phyloP scores from a whole-genome alignment of 1,140 invertebrate species.

The Temnothorax curvispinosus region DNA sequence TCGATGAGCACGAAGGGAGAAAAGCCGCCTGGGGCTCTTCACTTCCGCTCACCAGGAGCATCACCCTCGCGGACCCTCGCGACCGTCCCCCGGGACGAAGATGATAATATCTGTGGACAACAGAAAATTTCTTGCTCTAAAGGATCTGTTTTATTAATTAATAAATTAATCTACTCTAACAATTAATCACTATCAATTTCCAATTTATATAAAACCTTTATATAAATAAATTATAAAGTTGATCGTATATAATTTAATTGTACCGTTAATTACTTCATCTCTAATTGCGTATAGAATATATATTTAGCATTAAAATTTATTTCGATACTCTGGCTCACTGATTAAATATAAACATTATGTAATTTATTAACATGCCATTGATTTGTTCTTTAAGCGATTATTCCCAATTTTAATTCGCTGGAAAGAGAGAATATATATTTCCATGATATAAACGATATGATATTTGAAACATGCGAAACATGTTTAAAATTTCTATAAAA shows the following conservation, averaged over 20 bases:
- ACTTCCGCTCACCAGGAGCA: constrained; percentile 62
- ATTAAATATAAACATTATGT: background rate
- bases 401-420: background rate
- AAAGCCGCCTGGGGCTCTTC: constrained; percentile 62
- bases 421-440: background rate
- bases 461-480: background rate
- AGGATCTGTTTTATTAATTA: background rate
- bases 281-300: background rate
- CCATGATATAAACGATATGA: background rate
- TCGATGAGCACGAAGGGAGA: constrained; percentile 22
- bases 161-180: background rate
- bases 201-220: background rate
- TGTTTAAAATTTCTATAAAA: background rate
- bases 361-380: background rate
- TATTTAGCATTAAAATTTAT: background rate
- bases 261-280: background rate
- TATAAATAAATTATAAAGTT: background rate
- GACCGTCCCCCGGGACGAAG: constrained; percentile 10
- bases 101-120: background rate
- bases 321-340: background rate
- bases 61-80: constrained; percentile 52
- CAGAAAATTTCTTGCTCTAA: background rate
- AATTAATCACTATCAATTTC: background rate
- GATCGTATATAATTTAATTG: background rate
- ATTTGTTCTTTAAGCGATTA: background rate